Conservation (phyloP, 2,113 vertebrate genomes). For the Hydrochoerus hydrochaeris region DNA sequence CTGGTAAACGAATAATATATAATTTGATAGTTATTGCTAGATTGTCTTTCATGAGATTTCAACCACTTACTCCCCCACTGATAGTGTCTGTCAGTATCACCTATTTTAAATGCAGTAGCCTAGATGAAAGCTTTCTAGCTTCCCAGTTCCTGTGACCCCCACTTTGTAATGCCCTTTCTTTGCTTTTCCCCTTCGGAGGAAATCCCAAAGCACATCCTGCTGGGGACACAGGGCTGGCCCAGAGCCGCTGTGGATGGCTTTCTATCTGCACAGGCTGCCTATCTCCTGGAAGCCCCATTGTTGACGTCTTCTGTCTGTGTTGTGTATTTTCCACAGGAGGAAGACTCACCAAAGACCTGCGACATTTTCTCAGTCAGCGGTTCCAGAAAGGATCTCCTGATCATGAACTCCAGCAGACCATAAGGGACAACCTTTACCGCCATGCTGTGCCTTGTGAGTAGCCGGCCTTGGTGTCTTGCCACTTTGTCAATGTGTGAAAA, state of each 20-base stretch:
- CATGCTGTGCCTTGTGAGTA: slow-evolving; percentile 99
- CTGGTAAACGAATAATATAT: neutral
- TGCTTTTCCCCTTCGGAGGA: neutral
- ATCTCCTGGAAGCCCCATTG: neutral
- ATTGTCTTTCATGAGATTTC: neutral
- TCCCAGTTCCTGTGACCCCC: neutral
- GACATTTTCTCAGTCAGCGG: slow-evolving; percentile 96
- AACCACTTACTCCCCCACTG: neutral
- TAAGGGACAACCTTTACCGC: slow-evolving; percentile 97
- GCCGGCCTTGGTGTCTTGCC: neutral
- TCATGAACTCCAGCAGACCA: slow-evolving; percentile 97
- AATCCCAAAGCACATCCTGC: neutral
- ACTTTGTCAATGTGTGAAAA: neutral
- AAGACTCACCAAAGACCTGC: slow-evolving; percentile 96
- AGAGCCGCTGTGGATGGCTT: neutral
- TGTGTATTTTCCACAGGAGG: slow-evolving; percentile 88
- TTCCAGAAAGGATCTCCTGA: slow-evolving; percentile 98
- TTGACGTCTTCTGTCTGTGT: slow-evolving; percentile 75
- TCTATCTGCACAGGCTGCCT: neutral
- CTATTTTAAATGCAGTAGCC: neutral
- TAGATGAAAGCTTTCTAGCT: neutral
- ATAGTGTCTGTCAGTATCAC: neutral
- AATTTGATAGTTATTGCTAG: neutral
- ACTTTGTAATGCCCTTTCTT: neutral
- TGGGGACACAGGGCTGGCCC: neutral